These are phyloP conservation scores for Cebidichthys violaceus DNA, from an alignment of 2,113 vertebrate genomes.

Conservation along the genomic window DNA sequence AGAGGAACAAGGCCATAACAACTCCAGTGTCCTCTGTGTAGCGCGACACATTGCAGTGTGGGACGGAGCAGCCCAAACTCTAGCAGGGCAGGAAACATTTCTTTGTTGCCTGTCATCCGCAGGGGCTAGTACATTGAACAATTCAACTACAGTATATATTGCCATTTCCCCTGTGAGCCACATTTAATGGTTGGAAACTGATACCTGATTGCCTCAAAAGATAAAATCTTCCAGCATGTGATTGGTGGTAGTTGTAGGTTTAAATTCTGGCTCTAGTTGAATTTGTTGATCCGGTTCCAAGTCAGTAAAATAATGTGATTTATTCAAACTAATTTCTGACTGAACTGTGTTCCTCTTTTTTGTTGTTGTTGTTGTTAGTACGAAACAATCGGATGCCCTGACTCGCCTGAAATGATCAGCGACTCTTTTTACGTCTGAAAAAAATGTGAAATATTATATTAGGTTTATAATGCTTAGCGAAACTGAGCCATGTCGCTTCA, in stretches of 20 bases:
- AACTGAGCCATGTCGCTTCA: background rate
- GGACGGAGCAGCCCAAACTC: constrained; percentile 2
- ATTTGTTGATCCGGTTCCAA: background rate
- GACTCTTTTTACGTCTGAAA: no score
- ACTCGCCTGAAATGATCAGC: background rate
- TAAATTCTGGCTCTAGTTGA: background rate
- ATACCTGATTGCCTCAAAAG: background rate
- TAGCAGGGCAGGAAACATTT: background rate
- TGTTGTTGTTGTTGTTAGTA: no score
- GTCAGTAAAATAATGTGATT: background rate
- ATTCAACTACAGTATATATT: background rate
- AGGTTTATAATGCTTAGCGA: no score
- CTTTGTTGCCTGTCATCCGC: constrained; percentile 2
- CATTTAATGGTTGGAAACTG: background rate
- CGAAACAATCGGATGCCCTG: no score
- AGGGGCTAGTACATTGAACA: background rate
- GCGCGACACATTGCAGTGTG: constrained; percentile 33
- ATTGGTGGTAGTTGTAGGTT: background rate
- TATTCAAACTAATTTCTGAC: no score
- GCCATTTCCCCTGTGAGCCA: background rate
- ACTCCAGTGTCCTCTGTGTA: constrained; percentile 42
- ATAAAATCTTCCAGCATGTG: background rate
- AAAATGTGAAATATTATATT: no score
- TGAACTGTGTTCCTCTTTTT: no score
- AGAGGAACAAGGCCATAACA: constrained; percentile 46